Percentiles rank a stretch among this genome's conserved stretches.
phyloP scores from a whole-genome alignment of 2,113 vertebrate genomes.

The Varanus komodoensis region DNA sequence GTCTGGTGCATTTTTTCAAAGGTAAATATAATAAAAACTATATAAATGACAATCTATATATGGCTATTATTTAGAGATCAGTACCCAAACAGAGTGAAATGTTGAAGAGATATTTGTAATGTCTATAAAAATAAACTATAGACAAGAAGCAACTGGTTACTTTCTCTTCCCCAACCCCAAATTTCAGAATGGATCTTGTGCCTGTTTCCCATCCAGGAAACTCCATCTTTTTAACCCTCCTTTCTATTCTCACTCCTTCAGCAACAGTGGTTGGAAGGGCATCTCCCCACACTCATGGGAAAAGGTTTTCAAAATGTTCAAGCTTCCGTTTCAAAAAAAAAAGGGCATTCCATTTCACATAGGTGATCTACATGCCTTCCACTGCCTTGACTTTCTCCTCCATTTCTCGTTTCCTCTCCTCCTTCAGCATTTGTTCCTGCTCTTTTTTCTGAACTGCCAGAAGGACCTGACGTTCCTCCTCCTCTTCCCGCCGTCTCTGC shows the following conservation, averaged over 20 bases:
- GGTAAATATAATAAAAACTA: background rate
- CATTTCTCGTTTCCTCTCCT: conserved; percentile 90
- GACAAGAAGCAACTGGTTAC: background rate
- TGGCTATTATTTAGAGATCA: background rate
- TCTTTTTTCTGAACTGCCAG: conserved; percentile 92
- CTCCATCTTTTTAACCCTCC: background rate
- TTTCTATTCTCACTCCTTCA: background rate
- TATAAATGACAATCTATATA: background rate
- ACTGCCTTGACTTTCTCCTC: conserved; percentile 93
- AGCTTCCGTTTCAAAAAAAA: background rate
- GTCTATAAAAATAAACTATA: background rate
- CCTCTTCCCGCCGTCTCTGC: conserved; percentile 89
- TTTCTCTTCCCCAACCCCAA: background rate
- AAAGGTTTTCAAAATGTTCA: conserved; percentile 1
- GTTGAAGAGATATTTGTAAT: background rate
- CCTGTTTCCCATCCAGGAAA: background rate
- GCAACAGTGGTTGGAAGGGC: background rate
- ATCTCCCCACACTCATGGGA: background rate
- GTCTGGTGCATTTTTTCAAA: background rate
- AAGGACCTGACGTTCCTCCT: conserved; percentile 89
- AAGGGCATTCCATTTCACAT: background rate
- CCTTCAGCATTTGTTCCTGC: conserved; percentile 90
- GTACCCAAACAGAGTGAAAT: background rate
- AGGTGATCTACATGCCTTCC: conserved; percentile 80
- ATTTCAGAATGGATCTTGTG: background rate